Evolutionary conservation across 2,888 invertebrate species (phyloP), one percentile per base, ranked within the genome.

Genomic region (Tachina grossa): DNA sequence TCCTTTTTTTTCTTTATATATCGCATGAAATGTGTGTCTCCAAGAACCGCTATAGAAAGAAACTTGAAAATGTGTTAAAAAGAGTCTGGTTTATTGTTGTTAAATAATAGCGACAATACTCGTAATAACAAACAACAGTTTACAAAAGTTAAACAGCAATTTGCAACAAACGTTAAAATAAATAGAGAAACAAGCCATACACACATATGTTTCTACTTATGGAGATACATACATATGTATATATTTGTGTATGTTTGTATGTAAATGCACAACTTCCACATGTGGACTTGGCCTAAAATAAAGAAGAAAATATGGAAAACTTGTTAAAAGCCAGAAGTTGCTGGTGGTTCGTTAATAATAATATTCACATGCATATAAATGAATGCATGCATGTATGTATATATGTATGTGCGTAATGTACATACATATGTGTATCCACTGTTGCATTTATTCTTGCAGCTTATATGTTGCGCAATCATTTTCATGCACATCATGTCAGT

Each of bases 281-380:
- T 86, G 80, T 81, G 83, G 86, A 74, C 83, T 86, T 86, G 86
- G 86, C 86, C 86, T 86, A 86, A 86, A 83, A 86, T 68, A 51
- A 59, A 76, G 9, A 31, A 63, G 66, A 59, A 66, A 65, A 57
- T 47, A 65, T 65, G 57, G 31, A 78, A 82, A 85, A 85, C 84
- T 78, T 65, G 84, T 81, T 82, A 51, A 74, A 66, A 19, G 45
- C 53, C 14, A 9, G 14, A 11, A 47, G 69, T 51, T 79, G 69
- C 63, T 77, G n/a, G 53, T 78, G 41, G 8, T 45, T 22, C 41
- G 39, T 39, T 22, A 31, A 31, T 14, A 55, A 10, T 14, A n/a
- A 39, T 14, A n/a, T 59, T 39, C 2, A 39, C 19, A 31, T 31
- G 6, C 41, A 8, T 59, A 11, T 14, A 10, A 5, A 75, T 22